Evolutionary conservation across 2,797 vertebrate genomes (phyloP), one percentile per base, ranked within the genome.

Genomic region (Echiichthys vipera): DNA sequence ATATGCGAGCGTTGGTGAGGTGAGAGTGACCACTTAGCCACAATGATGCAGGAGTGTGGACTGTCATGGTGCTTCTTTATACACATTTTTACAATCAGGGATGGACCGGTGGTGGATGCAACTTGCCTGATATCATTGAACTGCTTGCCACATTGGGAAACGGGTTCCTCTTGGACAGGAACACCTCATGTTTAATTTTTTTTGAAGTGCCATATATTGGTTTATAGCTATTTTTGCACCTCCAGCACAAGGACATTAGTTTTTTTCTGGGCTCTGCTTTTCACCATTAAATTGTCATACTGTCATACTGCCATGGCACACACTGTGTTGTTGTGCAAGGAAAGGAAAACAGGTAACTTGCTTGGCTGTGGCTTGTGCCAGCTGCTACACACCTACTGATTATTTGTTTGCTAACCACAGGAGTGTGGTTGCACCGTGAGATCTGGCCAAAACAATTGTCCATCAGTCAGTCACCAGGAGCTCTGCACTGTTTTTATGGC

Each of bases 311-410:
- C 64, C 47, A 51, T 12, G 36, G 53, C 25, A 34, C 71, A 58
- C 47, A 54, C 51, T 58, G 56, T 34, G 46, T 42, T 58, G 29
- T 68, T 64, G 61, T 32, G 40, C 32, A 47, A 55, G 14, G 20
- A 61, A 56, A 22, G 29, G 50, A n/a, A 66, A 64, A 45, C 43
- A 32, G 42, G 70, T 59, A 73, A 66, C 51, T 64, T 72, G 40
- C 74, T 74, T 49, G 22, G 40, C 45, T 34, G 34, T 15, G 29
- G 50, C 30, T 73, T 5, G 22, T 34, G 14, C 22, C 71, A 73
- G 65, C 81, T 70, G 64, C 46, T 50, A 36, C 50, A 77, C 54
- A 65, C 37, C 18, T 27, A 18, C 32, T 18, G 20, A 65, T 30
- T n/a, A 56, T 58, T 22, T 50, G 46, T 46, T 39, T 65, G n/a